Conservation (phyloP, 2,888 invertebrate genomes). For the Hyalella azteca region DNA sequence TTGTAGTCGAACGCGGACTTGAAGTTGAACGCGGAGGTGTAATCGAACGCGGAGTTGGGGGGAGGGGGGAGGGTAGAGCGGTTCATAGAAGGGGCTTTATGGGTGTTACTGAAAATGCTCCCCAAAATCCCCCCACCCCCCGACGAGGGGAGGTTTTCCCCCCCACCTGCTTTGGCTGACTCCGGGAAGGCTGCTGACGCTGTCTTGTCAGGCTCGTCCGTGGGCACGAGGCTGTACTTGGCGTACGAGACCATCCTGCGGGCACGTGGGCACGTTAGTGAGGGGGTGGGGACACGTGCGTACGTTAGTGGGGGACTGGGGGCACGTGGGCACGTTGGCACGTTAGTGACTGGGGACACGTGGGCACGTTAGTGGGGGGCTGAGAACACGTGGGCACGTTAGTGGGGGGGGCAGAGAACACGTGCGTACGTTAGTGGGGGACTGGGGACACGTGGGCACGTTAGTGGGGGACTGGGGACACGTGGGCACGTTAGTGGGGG, state of each 20-base stretch:
- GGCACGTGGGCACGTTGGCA: no score
- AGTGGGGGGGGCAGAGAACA: no score
- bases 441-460: no score
- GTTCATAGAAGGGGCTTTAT: conserved; percentile 34
- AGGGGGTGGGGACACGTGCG: no score
- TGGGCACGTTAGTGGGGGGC: no score
- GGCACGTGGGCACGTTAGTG: no score
- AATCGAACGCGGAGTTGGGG: conserved; percentile 52
- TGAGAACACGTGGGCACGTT: no score
- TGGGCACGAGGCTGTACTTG: conserved; percentile 57
- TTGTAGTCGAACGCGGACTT: conserved; percentile 58
- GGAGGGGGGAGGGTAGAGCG: conserved; percentile 27
- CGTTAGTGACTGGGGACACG: no score
- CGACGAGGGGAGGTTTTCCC: neutral
- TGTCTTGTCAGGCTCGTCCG: conserved; percentile 51
- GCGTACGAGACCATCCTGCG: conserved; percentile 57
- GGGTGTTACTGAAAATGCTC: conserved; percentile 18
- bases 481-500: no score
- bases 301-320: no score
- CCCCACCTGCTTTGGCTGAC: neutral
- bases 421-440: no score
- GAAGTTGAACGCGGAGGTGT: conserved; percentile 57
- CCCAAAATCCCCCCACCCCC: neutral
- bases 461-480: no score
- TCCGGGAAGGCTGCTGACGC: neutral